Evolutionary conservation across 2,888 invertebrate genomes (phyloP).

Genomic region (Cantharis nigra): DNA sequence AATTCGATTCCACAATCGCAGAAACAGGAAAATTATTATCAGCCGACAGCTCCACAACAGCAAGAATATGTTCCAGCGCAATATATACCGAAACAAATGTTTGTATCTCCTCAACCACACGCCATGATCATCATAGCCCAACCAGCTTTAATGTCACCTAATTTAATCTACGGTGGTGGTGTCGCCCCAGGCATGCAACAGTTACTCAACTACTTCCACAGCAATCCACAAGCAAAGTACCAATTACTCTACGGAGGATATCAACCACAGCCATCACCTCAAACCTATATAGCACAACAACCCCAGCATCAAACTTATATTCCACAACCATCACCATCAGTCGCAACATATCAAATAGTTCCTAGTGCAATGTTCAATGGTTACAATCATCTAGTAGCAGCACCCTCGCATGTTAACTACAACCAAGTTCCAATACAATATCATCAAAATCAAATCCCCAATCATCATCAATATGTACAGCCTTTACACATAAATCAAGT

Average conservation of each 20-base stretch:
- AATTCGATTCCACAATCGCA: conserved; percentile 35
- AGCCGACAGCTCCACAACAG: conserved; percentile 4
- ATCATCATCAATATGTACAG: conserved; percentile 22
- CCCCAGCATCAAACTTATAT: conserved; percentile 14
- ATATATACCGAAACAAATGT: conserved; percentile 27
- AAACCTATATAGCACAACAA: conserved; percentile 36
- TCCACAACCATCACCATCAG: conserved; percentile 23
- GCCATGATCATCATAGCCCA: conserved; percentile 53
- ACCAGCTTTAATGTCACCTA: conserved; percentile 46
- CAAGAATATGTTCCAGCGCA: conserved; percentile 17
- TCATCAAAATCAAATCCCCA: conserved; percentile 4
- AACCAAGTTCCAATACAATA: conserved; percentile 5
- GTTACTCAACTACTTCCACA: conserved; percentile 48
- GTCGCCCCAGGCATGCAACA: conserved; percentile 37
- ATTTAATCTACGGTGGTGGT: conserved; percentile 38
- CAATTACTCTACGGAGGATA: conserved; percentile 36
- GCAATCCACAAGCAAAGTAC: conserved; percentile 47
- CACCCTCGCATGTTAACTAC: conserved; percentile 4
- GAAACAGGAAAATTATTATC: conserved; percentile 32
- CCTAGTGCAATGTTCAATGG: conserved; percentile 10
- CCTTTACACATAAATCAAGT: conserved; percentile 36
- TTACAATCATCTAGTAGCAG: conserved; percentile 13
- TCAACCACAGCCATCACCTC: conserved; percentile 30
- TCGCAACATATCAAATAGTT: conserved; percentile 29
- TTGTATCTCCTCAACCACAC: conserved; percentile 35